Conservation (phyloP, 1,140 invertebrate genomes). For the Caenorhabditis inopinata region DNA sequence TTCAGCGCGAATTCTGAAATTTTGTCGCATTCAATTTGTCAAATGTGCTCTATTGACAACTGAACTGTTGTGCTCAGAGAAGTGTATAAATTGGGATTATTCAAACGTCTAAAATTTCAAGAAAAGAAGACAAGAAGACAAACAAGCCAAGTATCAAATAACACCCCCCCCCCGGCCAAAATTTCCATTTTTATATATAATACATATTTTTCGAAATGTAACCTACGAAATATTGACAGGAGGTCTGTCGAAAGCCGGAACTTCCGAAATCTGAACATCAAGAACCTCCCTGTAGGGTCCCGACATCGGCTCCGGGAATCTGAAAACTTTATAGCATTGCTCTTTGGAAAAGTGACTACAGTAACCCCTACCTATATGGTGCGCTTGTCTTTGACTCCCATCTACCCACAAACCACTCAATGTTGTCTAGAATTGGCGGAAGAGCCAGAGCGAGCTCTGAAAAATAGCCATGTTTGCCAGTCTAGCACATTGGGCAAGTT, state of each 20-base stretch:
- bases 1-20: slow-evolving; percentile 48
- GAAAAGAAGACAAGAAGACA: neutral
- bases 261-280: slow-evolving; percentile 55
- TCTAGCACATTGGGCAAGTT: too few species aligned
- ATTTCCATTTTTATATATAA: too few species aligned
- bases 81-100: too few species aligned
- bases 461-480: too few species aligned
- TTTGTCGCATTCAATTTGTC: neutral
- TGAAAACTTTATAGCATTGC: neutral
- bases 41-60: too few species aligned
- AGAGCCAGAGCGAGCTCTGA: slow-evolving; percentile 51
- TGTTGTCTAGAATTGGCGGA: slow-evolving; percentile 57
- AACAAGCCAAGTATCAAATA: neutral
- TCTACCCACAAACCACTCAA: slow-evolving; percentile 57
- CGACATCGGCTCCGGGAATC: slow-evolving; percentile 55
- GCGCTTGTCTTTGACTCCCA: slow-evolving; percentile 56
- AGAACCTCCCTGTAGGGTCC: slow-evolving; percentile 54
- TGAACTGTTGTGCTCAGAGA: too few species aligned
- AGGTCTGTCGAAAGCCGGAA: slow-evolving; percentile 59
- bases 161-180: neutral
- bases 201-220: neutral
- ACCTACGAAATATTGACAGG: slow-evolving; percentile 59
- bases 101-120: neutral
- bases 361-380: slow-evolving; percentile 41
- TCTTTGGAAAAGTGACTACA: too few species aligned